Conservation (phyloP, 2,797 vertebrate genomes). For the Gymnoscopelus microlampas region DNA sequence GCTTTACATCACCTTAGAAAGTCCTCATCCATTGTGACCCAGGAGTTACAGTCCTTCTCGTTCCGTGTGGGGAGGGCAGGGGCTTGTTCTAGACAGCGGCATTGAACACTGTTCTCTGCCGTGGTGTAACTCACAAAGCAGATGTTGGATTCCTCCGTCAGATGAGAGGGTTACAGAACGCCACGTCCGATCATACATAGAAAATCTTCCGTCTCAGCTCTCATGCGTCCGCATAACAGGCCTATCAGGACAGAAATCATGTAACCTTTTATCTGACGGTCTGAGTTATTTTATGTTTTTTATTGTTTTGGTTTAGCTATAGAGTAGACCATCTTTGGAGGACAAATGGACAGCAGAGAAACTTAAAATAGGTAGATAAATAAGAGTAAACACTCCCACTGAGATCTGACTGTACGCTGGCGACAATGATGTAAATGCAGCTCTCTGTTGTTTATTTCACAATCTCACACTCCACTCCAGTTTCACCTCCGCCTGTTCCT, state of each 20-base stretch:
- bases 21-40: no score
- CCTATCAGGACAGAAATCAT: background rate
- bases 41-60: no score
- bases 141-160: slow-evolving; percentile 22
- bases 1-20: no score
- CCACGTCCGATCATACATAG: background rate
- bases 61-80: no score
- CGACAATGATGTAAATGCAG: slow-evolving; percentile 38
- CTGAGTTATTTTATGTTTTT: no score
- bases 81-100: background rate
- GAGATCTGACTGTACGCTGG: background rate
- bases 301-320: no score
- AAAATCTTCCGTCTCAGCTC: background rate
- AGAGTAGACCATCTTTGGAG: no score
- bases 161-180: slow-evolving; percentile 3
- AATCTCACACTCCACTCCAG: slow-evolving; percentile 56
- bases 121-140: slow-evolving; percentile 30
- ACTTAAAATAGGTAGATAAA: no score
- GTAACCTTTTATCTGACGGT: background rate
- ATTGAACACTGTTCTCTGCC: slow-evolving; percentile 24
- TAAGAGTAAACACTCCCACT: no score
- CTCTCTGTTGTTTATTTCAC: slow-evolving; percentile 45
- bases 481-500: slow-evolving; percentile 30
- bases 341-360: no score
- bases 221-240: background rate